Evolutionary conservation across 2,888 invertebrate genomes (phyloP).

Genomic region (Amphipoea lucens): DNA sequence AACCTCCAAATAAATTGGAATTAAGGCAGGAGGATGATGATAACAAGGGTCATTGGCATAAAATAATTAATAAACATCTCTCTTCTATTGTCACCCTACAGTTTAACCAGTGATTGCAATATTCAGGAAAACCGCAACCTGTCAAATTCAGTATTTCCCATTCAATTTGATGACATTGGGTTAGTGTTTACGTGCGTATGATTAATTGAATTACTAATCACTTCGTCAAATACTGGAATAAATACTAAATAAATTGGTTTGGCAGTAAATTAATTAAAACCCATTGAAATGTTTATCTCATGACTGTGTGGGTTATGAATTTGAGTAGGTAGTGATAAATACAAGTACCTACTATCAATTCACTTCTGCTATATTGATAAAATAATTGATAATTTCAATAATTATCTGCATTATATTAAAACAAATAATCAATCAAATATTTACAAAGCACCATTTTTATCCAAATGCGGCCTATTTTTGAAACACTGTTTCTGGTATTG

Average conservation of each 20-base stretch:
- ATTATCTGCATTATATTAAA: not conserved
- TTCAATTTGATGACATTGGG: constrained; percentile 12
- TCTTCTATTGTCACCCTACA: not conserved
- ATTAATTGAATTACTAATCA: constrained; percentile 34
- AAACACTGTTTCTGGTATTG: constrained; percentile 11
- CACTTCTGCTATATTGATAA: constrained; percentile 8
- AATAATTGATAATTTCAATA: not conserved
- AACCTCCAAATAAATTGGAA: not conserved
- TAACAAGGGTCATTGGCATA: not conserved
- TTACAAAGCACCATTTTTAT: constrained; percentile 3
- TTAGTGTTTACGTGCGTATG: not conserved
- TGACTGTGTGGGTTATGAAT: constrained; percentile 4
- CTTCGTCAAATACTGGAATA: constrained; percentile 5
- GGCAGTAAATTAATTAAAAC: constrained; percentile 17
- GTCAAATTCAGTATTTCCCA: constrained; percentile 25
- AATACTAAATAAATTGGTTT: constrained; percentile 5
- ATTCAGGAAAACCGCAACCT: constrained; percentile 37
- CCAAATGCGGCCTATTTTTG: constrained; percentile 9
- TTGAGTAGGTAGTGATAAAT: not conserved
- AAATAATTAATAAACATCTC: not conserved
- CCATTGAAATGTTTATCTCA: not conserved
- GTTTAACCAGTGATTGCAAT: not conserved
- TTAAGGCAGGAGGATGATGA: not conserved
- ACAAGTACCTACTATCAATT: not conserved
- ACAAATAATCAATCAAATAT: not conserved